Conservation (phyloP, 2,797 vertebrate species). For the Psittacula echo region DNA sequence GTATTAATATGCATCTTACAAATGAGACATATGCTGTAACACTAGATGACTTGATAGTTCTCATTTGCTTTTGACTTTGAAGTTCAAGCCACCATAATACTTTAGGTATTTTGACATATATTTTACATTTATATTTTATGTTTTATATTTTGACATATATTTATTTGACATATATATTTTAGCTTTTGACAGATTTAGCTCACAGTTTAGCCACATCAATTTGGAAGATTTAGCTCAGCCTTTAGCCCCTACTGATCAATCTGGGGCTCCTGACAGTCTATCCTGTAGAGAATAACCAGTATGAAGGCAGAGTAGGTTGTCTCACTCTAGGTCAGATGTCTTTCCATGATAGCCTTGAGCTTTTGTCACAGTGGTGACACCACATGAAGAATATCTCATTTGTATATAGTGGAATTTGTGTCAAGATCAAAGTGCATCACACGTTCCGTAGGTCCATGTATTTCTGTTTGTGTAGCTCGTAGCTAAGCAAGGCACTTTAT, state of each 20-base stretch:
- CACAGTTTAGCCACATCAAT: neutral
- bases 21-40: neutral
- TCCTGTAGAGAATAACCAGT: neutral
- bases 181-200: neutral
- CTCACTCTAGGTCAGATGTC: neutral
- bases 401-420: neutral
- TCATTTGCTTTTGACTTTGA: neutral
- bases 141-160: neutral
- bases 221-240: neutral
- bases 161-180: neutral
- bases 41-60: neutral
- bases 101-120: neutral
- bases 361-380: neutral
- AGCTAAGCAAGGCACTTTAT: neutral
- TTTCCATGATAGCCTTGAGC: neutral
- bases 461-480: neutral
- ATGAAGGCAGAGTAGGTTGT: neutral
- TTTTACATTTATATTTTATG: neutral
- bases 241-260: neutral
- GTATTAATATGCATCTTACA: neutral
- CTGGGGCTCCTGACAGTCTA: neutral
- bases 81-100: neutral
- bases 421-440: neutral
- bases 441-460: neutral
- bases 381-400: accelerated